These are phyloP conservation scores for Leucophenga montana DNA, from an alignment of 2,888 invertebrate genomes.

Conservation along the genomic window DNA sequence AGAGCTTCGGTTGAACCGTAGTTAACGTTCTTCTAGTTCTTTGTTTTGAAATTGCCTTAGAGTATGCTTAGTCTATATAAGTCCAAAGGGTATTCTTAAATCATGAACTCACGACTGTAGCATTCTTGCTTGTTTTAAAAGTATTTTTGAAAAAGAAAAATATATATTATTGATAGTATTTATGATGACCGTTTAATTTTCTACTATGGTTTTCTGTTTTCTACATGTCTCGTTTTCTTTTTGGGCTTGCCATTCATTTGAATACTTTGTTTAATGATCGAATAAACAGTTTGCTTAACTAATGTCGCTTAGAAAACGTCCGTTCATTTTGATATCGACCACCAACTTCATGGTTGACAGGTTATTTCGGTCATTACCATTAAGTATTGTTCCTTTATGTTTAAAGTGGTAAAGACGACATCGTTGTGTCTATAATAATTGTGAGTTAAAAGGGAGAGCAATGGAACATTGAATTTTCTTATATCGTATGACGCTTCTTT, in stretches of 20 bases:
- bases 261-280: constrained; percentile 62
- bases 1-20: too few species aligned
- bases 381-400: constrained; percentile 45
- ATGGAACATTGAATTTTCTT: constrained; percentile 1
- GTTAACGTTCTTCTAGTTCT: too few species aligned
- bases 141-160: too few species aligned
- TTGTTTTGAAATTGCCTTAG: too few species aligned
- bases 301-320: constrained; percentile 46
- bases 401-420: too few species aligned
- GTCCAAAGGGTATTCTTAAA: too few species aligned
- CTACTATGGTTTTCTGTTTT: background rate
- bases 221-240: background rate
- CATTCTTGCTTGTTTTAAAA: too few species aligned
- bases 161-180: constrained; percentile 3
- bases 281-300: constrained; percentile 40
- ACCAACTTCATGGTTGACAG: constrained; percentile 39
- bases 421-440: background rate
- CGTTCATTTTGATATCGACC: background rate
- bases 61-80: too few species aligned
- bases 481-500: too few species aligned
- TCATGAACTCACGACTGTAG: too few species aligned
- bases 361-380: constrained; percentile 49
- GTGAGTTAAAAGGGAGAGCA: background rate
- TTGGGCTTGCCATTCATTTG: constrained; percentile 57
- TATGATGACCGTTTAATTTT: background rate